These are phyloP conservation scores for Drosophila affinis DNA, from an alignment of 2,888 invertebrate species.

Conservation along the genomic window DNA sequence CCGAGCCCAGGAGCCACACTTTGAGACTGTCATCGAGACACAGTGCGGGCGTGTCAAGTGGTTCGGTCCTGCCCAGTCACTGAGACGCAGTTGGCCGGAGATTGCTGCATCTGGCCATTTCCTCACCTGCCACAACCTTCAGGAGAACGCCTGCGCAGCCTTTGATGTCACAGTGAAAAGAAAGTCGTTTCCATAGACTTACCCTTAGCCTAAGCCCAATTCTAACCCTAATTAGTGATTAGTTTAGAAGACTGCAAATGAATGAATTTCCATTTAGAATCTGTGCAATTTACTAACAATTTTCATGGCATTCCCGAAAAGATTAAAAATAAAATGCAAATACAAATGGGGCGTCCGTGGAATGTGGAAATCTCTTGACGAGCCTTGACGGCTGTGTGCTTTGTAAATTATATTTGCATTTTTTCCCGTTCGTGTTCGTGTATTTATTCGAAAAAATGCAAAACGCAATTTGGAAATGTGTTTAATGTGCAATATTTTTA, in stretches of 20 bases:
- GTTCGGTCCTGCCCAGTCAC: conserved; percentile 78
- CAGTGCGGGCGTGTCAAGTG: conserved; percentile 72
- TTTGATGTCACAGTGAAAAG: conserved; percentile 78
- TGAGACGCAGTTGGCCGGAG: conserved; percentile 76
- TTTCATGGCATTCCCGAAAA: background rate
- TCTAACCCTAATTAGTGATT: background rate
- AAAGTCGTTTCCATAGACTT: conserved; percentile 53
- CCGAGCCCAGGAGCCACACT: conserved; percentile 44
- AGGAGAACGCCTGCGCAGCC: conserved; percentile 35
- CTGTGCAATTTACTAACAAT: background rate
- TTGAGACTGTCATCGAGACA: conserved; percentile 80
- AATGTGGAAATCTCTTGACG: conserved; percentile 5
- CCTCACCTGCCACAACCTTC: conserved; percentile 51
- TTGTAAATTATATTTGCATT: conserved; percentile 63
- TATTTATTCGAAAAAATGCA: conserved; percentile 52
- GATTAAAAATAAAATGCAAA: conserved; percentile 17
- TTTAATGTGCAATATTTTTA: conserved; percentile 72
- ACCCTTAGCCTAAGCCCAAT: background rate
- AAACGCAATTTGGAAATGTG: conserved; percentile 68
- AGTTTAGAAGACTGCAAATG: background rate
- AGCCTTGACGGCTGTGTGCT: conserved; percentile 30
- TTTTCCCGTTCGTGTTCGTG: conserved; percentile 29
- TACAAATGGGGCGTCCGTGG: background rate
- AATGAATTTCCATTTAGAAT: background rate
- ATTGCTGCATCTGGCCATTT: conserved; percentile 71